These are phyloP conservation scores for Drosophila multiciliata DNA, from an alignment of 2,888 invertebrate genomes.

Conservation along the genomic window DNA sequence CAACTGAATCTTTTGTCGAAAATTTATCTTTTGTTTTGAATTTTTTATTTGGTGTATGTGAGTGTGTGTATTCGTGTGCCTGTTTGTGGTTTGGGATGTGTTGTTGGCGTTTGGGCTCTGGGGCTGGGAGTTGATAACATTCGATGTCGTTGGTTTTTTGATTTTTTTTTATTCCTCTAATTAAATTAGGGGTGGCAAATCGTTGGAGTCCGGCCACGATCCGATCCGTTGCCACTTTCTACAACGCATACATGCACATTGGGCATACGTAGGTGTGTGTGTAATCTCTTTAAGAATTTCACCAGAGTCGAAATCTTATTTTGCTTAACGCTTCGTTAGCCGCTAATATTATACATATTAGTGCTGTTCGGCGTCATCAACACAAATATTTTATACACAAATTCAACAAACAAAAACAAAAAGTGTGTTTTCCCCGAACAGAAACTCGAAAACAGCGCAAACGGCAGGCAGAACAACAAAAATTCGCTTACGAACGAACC, in stretches of 20 bases:
- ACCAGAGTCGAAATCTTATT: constrained; percentile 29
- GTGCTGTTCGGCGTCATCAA: constrained; percentile 55
- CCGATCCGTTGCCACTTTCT: constrained; percentile 11
- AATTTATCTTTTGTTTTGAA: constrained; percentile 14
- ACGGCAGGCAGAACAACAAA: neutral
- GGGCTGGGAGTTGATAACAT: neutral
- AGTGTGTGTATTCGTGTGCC: neutral
- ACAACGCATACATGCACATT: constrained; percentile 4
- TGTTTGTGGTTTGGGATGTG: constrained; percentile 5
- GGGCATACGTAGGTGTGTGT: neutral
- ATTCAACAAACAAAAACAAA: constrained; percentile 17
- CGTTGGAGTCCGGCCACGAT: constrained; percentile 5
- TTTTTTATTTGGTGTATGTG: neutral
- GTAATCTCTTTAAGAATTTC: constrained; percentile 31
- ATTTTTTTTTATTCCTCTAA: constrained; percentile 16
- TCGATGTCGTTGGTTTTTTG: constrained; percentile 1
- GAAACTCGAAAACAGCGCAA: constrained; percentile 10
- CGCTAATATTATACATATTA: constrained; percentile 59
- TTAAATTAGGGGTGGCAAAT: constrained; percentile 22
- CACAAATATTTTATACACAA: constrained; percentile 49
- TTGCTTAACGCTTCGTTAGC: constrained; percentile 30
- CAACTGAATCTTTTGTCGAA: constrained; percentile 1
- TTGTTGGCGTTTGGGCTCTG: constrained; percentile 4
- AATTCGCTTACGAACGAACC: too few species aligned
- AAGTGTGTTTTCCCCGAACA: neutral